Base-by-base conservation (phyloP, 1,140 invertebrate species). In the Drosophila santomea region DNA sequence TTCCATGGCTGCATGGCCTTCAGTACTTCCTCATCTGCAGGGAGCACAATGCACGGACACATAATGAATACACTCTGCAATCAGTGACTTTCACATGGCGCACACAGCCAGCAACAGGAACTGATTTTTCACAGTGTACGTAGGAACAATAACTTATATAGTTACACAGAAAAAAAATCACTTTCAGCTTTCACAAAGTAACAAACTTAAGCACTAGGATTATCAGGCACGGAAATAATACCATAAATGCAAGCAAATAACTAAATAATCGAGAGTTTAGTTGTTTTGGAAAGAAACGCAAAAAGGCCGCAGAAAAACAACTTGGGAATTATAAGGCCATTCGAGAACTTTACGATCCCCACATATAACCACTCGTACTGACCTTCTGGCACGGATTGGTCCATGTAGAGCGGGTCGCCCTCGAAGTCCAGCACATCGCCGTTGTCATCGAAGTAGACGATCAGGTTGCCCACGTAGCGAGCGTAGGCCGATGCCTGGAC, bases 391-490 rank as follows among this genome's bases (percentile, higher is more conserved):
- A 96, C 93, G 4, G 45, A 93, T 93, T 4, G 91, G 75, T 59
- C 96, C 74, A 98, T 92, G 62, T 96, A 95, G 76, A 97, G 95
- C 0, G 97, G 97, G 55, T 95, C 95, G 15, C 97, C 97, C 23
- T 93, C 93, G 94, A 95, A 97, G 45, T 93, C 91, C 1, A 93
- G 90, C 8, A 96, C 93, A 78, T 97, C 94, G 6, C 97, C 97
- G 1, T 94, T 74, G n/a, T 94, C 93, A 81, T 97, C 94, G 80
- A 98, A 97, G 72, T 93, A 94, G 0, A 98, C 94, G 2, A 95
- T 94, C 25, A 97, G 84, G 88, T 95, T 94, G 15, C 96, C 96
- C 57, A 97, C 93, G 90, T 97, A 97, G 92, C 95, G 96, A 1
- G 95, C 95, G 76, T 94, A 96, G 8, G 95, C 94, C 36, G 94